Conservation (phyloP, 2,888 invertebrate species). For the Eupithecia pulchellata region DNA sequence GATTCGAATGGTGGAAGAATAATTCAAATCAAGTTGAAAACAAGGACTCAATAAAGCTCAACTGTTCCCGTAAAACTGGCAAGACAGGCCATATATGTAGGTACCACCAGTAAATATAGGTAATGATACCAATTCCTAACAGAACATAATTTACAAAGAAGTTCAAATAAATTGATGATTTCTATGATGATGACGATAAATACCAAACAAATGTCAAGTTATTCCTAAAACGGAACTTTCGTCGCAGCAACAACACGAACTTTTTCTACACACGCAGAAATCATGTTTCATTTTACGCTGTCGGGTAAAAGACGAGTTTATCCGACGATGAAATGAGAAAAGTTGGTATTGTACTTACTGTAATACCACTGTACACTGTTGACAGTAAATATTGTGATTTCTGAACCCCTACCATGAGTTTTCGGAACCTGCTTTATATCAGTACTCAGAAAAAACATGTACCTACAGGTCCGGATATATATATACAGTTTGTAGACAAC, state of each 20-base stretch:
- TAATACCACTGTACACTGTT: slow-evolving; percentile 44
- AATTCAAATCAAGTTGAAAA: too few relatives aligned
- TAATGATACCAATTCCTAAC: too few relatives aligned
- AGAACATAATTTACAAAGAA: neutral
- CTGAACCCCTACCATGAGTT: slow-evolving; percentile 2
- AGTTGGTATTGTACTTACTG: slow-evolving; percentile 8
- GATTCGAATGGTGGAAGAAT: too few relatives aligned
- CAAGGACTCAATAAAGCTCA: too few relatives aligned
- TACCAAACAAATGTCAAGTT: neutral
- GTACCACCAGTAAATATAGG: too few relatives aligned
- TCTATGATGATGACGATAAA: neutral
- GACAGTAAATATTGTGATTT: slow-evolving; percentile 11
- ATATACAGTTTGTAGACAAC: too few relatives aligned
- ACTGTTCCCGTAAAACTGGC: too few relatives aligned
- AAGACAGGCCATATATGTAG: too few relatives aligned
- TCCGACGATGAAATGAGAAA: slow-evolving; percentile 11
- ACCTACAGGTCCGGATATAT: too few relatives aligned
- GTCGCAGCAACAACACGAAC: neutral
- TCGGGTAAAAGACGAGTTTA: slow-evolving; percentile 4
- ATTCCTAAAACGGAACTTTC: neutral
- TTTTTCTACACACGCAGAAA: neutral
- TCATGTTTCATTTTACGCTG: neutral
- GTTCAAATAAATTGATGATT: too few relatives aligned
- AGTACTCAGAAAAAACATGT: too few relatives aligned
- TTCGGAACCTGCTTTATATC: neutral